phyloP scores from a whole-genome alignment of 2,113 vertebrate genomes.

The Sciurus niger region DNA sequence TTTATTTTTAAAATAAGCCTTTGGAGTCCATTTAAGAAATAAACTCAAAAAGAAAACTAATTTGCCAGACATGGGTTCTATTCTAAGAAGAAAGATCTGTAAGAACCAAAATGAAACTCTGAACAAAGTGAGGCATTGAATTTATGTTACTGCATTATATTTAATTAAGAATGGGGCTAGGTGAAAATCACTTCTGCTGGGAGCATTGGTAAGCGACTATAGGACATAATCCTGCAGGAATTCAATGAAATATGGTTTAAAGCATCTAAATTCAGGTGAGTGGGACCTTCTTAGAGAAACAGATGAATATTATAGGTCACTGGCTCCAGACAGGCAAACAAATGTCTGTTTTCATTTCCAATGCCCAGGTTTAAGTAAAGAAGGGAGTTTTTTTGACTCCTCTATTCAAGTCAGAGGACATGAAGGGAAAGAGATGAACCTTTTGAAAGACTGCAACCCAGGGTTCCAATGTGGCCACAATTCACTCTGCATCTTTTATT shows the following conservation, averaged over 20 bases:
- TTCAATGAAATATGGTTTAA: rapidly evolving
- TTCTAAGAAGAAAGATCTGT: neutral
- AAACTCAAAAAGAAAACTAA: slow-evolving; percentile 1
- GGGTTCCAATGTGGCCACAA: neutral
- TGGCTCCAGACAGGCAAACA: neutral
- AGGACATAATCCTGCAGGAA: neutral
- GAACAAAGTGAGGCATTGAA: neutral
- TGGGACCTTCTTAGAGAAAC: neutral
- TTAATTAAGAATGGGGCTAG: neutral
- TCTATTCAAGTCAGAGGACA: neutral
- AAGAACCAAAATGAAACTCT: neutral
- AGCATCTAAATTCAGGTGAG: neutral
- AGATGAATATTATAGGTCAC: neutral
- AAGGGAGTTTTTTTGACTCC: neutral
- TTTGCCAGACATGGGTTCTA: slow-evolving; percentile 1
- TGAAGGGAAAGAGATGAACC: neutral
- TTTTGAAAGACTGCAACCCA: neutral
- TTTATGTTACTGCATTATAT: neutral
- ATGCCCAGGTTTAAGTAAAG: neutral
- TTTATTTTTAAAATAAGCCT: slow-evolving; percentile 28
- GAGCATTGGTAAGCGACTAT: neutral
- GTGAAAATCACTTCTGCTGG: too few species aligned
- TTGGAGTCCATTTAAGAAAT: neutral
- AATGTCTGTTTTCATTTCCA: neutral
- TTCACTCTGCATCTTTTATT: neutral